phyloP scores from a whole-genome alignment of 2,888 invertebrate species.

The Cryptocephalus moraei region DNA sequence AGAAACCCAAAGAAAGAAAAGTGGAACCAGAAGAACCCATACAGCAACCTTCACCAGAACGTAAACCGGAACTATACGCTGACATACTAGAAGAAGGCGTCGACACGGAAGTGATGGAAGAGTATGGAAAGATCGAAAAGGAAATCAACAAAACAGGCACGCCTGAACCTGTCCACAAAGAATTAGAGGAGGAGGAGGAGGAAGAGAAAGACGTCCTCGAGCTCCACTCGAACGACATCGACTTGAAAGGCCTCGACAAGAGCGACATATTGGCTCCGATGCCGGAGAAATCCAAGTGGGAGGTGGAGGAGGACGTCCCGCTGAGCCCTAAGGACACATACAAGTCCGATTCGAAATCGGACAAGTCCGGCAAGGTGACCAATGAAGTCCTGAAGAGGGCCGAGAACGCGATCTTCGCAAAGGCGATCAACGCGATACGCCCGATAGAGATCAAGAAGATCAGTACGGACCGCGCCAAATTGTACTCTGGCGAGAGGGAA shows the following conservation, averaged over 20 bases:
- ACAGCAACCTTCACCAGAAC: conserved; percentile 5
- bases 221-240: conserved; percentile 47
- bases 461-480: conserved; percentile 55
- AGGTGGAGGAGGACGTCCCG: conserved; percentile 56
- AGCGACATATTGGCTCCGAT: conserved; percentile 59
- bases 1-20: conserved; percentile 15
- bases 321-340: conserved; percentile 19
- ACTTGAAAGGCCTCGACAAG: conserved; percentile 39
- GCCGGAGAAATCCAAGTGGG: conserved; percentile 84
- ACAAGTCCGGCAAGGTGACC: conserved; percentile 59
- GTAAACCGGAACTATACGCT: conserved; percentile 41
- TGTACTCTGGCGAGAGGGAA: conserved; percentile 46
- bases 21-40: background rate
- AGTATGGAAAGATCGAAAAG: conserved; percentile 40
- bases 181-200: conserved; percentile 24
- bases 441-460: conserved; percentile 65
- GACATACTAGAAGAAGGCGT: conserved; percentile 46
- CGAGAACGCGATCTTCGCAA: conserved; percentile 85
- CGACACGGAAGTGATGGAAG: conserved; percentile 48
- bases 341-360: conserved; percentile 31
- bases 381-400: conserved; percentile 83
- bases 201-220: conserved; percentile 47
- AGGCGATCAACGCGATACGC: conserved; percentile 71
- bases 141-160: conserved; percentile 6
- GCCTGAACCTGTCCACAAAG: conserved; percentile 1